Base-by-base conservation (phyloP, 2,888 invertebrate species). In the Luperina nickerlii region DNA sequence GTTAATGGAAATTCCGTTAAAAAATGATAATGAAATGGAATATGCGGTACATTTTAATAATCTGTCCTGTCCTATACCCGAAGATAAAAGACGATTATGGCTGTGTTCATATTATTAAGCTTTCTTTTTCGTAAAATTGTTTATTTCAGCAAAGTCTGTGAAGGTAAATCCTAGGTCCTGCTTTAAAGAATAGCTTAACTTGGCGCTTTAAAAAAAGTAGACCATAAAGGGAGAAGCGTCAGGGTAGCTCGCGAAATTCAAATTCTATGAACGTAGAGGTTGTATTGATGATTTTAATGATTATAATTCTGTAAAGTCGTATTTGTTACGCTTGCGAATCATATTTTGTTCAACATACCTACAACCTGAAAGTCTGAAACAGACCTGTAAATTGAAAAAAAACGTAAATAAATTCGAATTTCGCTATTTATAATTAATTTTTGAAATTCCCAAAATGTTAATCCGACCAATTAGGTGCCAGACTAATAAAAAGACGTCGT, bases 21-120 rank as follows among this genome's bases (percentile, higher is more conserved):
- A n/a, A 76, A 48, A 9, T n/a, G 13, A 18, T 57, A 11, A 5
- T 4, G 5, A 48, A 67, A 5, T 51, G 32, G 45, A 48, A 38
- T 13, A 45, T 24, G 32, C 32, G 13, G 42, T 32, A 8, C 13
- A 13, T 75, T 75, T 75, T 75, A 45, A 60, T 76, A 60, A 32
- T 75, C 27, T 57, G 3, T 57, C 11, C 1, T 42, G 24, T 73
- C 20, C 15, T 54, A 8, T 54, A 42, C 38, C n/a, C 32, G 24
- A 24, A 27, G 20, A 24, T 79, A 32, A 60, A 66, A 38, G 5
- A 48, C 7, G 18, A 7, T n/a, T 27, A 48, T 15, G 24, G 18
- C n/a, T 0, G 5, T 32, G 5, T 18, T n/a, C 0, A 32, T n/a
- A 57, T 4, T n/a, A 74, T 2, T n/a, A 45, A 57, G 11, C 2